These are phyloP conservation scores for Heteromormyrus szaboi DNA, from an alignment of 2,797 vertebrate species.

Conservation along the genomic window DNA sequence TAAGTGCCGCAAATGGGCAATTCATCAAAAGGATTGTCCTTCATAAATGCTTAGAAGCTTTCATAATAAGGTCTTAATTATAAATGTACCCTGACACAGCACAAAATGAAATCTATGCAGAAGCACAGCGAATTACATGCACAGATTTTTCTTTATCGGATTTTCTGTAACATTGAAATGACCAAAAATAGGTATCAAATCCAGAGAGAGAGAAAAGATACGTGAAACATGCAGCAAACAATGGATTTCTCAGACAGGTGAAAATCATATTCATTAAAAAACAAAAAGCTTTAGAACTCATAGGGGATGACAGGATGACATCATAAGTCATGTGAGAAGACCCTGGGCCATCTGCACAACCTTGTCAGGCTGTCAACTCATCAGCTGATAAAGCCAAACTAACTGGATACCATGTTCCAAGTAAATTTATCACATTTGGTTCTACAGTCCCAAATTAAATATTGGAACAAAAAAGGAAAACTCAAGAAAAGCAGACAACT, in stretches of 20 bases:
- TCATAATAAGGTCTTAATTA: conserved; percentile 73
- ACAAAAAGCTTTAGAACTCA: background rate
- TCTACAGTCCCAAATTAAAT: conserved; percentile 70
- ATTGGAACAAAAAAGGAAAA: conserved; percentile 25
- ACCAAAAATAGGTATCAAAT: background rate
- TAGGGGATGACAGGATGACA: background rate
- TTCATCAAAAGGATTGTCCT: background rate
- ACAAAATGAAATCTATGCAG: conserved; percentile 23
- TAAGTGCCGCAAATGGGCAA: background rate
- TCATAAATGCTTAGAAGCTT: conserved; percentile 50
- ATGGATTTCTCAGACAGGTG: background rate
- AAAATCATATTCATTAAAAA: background rate
- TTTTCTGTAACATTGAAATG: background rate
- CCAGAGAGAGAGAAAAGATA: background rate
- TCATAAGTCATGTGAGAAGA: background rate
- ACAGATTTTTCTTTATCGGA: background rate
- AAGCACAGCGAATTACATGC: conserved; percentile 7
- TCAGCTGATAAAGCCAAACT: background rate
- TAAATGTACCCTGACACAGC: conserved; percentile 51
- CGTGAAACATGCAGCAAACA: background rate
- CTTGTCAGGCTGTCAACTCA: background rate
- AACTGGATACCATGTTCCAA: conserved; percentile 70
- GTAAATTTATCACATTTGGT: conserved; percentile 77
- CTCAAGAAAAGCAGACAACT: conserved; percentile 26
- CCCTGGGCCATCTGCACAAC: background rate